phyloP scores from a whole-genome alignment of 2,888 invertebrate species.

The Helleia helle region DNA sequence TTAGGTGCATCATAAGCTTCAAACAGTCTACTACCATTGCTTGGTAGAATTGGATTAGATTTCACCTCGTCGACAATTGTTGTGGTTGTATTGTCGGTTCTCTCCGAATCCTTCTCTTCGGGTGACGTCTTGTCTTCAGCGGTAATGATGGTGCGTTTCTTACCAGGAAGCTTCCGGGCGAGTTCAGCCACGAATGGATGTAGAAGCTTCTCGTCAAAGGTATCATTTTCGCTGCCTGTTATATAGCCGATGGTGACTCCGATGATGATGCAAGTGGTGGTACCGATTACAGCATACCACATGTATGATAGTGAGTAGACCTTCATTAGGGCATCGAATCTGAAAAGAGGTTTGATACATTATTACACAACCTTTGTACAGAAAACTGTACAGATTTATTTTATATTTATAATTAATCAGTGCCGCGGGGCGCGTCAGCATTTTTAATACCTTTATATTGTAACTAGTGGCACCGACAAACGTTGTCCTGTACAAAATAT shows the following conservation, averaged over 20 bases:
- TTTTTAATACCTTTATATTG: no score
- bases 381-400: no score
- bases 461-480: no score
- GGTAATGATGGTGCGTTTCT: conserved; percentile 33
- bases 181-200: conserved; percentile 49
- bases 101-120: conserved; percentile 46
- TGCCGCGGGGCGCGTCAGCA: no score
- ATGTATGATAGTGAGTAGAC: conserved; percentile 87
- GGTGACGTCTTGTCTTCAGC: conserved; percentile 30
- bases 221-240: conserved; percentile 40
- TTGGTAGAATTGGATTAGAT: conserved; percentile 28
- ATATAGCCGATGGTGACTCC: conserved; percentile 79
- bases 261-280: conserved; percentile 79
- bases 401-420: no score
- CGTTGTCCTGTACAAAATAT: no score
- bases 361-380: no score
- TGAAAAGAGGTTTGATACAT: conserved; percentile 28
- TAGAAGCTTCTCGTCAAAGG: conserved; percentile 46
- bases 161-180: conserved; percentile 43
- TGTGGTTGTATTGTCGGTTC: conserved; percentile 42
- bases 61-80: conserved; percentile 30
- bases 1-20: conserved; percentile 8
- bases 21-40: no score
- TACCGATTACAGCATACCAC: conserved; percentile 90
- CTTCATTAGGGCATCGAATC: conserved; percentile 33